Evolutionary conservation across 2,113 vertebrate species (phyloP).

Genomic region (Percopsis transmontana): DNA sequence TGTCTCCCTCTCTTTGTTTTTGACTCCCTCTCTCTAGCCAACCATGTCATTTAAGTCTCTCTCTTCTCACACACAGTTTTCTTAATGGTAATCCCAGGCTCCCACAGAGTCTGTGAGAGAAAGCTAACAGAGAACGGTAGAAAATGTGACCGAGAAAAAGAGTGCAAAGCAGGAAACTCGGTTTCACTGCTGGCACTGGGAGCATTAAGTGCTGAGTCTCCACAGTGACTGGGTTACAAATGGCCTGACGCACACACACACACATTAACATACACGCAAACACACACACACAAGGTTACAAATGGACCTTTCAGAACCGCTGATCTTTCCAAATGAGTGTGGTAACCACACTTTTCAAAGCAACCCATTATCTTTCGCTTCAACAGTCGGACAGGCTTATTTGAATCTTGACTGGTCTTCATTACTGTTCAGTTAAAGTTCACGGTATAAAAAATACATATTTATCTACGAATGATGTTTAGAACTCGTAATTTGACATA

Average conservation of each 20-base stretch:
- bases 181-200: constrained; percentile 58
- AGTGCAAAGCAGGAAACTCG: constrained; percentile 61
- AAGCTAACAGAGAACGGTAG: constrained; percentile 41
- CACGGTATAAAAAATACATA: too few species aligned
- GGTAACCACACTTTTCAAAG: constrained; percentile 18
- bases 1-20: constrained; percentile 28
- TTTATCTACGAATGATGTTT: too few species aligned
- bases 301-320: constrained; percentile 63
- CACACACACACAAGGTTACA: constrained; percentile 46
- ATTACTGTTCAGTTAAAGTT: neutral
- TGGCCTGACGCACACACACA: constrained; percentile 31
- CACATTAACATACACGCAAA: neutral
- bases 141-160: constrained; percentile 28
- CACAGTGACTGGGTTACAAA: constrained; percentile 70
- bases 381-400: neutral
- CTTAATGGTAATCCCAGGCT: constrained; percentile 63
- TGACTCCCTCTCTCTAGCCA: constrained; percentile 22
- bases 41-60: neutral
- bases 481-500: too few species aligned
- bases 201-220: constrained; percentile 55
- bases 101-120: constrained; percentile 62
- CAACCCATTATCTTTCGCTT: too few species aligned
- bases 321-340: constrained; percentile 42
- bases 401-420: neutral
- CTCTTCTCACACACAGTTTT: constrained; percentile 61